Conservation (phyloP, 30 jellyfish, hydroid and myxozoan genomes). For the Aurelia aurita complex sp. Pacific region DNA sequence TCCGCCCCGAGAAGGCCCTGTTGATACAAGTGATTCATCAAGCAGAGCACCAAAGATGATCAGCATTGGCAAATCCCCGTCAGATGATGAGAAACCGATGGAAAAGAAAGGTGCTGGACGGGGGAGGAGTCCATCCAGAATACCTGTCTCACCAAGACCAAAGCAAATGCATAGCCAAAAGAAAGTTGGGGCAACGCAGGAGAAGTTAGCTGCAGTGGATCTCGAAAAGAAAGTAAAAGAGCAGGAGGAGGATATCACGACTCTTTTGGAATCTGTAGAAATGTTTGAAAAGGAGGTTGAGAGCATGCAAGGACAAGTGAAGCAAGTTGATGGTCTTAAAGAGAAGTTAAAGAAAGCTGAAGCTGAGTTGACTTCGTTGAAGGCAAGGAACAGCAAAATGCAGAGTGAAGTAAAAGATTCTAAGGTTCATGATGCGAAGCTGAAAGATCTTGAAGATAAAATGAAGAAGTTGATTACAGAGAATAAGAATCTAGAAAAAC, state of each 20-base stretch:
- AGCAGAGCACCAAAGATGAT: conserved; percentile 53
- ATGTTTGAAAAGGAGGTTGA: conserved; percentile 79
- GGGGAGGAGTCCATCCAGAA: conserved; percentile 29
- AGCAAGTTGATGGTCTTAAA: conserved; percentile 56
- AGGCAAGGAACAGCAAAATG: conserved; percentile 20
- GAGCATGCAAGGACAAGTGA: conserved; percentile 50
- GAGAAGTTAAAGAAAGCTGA: conserved; percentile 52
- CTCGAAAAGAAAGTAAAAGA: conserved; percentile 36
- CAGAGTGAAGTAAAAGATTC: conserved; percentile 36
- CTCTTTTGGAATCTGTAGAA: conserved; percentile 56
- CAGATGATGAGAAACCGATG: not conserved
- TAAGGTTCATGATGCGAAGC: conserved; percentile 38
- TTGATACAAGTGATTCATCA: not conserved
- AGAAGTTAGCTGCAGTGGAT: not conserved
- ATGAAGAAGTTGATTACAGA: conserved; percentile 41
- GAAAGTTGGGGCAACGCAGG: not conserved
- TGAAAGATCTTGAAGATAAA: conserved; percentile 43
- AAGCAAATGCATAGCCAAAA: conserved; percentile 2
- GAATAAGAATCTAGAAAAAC: conserved; percentile 48
- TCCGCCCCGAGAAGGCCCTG: not conserved
- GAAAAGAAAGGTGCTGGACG: not conserved
- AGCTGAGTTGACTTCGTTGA: conserved; percentile 40
- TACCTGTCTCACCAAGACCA: conserved; percentile 62
- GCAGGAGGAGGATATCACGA: conserved; percentile 67
- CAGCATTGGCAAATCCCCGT: not conserved